Conservation (phyloP, 2,888 invertebrate genomes). For the Bedellia somnulentella region DNA sequence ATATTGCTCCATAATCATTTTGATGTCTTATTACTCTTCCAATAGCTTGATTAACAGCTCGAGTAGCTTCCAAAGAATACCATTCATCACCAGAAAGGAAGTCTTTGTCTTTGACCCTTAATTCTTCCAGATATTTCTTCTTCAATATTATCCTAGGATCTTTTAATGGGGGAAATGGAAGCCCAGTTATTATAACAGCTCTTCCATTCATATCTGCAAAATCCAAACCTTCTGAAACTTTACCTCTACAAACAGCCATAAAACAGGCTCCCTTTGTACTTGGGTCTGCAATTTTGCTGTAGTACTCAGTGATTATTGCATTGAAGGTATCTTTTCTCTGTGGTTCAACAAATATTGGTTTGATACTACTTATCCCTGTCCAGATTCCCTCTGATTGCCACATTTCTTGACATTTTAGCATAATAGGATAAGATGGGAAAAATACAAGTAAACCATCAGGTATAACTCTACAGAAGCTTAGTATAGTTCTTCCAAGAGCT, state of each 20-base stretch:
- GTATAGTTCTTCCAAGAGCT: constrained; percentile 81
- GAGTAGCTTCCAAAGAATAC: constrained; percentile 91
- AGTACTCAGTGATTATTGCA: constrained; percentile 81
- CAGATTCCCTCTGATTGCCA: constrained; percentile 88
- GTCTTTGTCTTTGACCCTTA: constrained; percentile 66
- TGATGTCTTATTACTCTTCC: constrained; percentile 96
- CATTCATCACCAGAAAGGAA: constrained; percentile 79
- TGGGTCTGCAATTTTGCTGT: constrained; percentile 75
- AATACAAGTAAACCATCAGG: constrained; percentile 94
- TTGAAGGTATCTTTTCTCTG: constrained; percentile 81
- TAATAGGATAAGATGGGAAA: constrained; percentile 94
- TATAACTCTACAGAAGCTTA: constrained; percentile 80
- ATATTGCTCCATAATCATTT: constrained; percentile 93
- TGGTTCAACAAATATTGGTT: constrained; percentile 88
- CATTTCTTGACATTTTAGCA: constrained; percentile 78
- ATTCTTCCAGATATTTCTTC: constrained; percentile 83
- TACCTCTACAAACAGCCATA: constrained; percentile 96
- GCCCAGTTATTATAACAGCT: constrained; percentile 92
- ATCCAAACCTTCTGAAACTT: constrained; percentile 97
- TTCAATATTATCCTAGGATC: constrained; percentile 92
- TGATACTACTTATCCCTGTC: constrained; percentile 61
- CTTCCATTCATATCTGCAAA: constrained; percentile 95
- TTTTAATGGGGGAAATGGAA: constrained; percentile 93
- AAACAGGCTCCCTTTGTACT: constrained; percentile 84
- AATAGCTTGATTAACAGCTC: constrained; percentile 98